Evolutionary conservation across 2,888 invertebrate genomes (phyloP), one percentile per base, ranked within the genome.

Genomic region (Rhynchonema sp.): DNA sequence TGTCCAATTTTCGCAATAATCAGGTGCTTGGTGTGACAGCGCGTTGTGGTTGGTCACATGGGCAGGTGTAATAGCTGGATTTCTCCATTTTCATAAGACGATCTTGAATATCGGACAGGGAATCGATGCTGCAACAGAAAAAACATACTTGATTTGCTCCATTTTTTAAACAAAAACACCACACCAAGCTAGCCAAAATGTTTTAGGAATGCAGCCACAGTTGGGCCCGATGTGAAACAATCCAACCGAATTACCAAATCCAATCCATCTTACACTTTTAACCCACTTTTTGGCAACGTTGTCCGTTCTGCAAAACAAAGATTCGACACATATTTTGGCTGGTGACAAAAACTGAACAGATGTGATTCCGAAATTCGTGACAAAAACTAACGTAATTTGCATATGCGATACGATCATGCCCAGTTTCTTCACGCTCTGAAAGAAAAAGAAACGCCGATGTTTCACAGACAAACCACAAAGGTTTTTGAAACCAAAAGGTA

Each of bases 361-460:
- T n/a, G n/a, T n/a, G n/a, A n/a, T n/a, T n/a, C n/a, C n/a, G n/a
- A n/a, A n/a, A n/a, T n/a, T 46, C 13, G 46, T 46, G 13, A 13
- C 13, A 13, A 17, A 13, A 46, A n/a, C n/a, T n/a, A n/a, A n/a
- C 54, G 54, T 27, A 13, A 54, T n/a, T 29, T 56, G 30, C 56
- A 56, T 30, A 23, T 56, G 56, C 30, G 56, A 56, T 23, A 56
- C 56, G 27, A 30, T 56, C 56, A 56, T n/a, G 30, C 23, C 2
- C 56, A 56, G 20, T 13, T 30, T 29, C 6, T 23, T 6, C 3
- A n/a, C 56, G 23, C 26, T 56, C 54, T 54, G 54, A 20, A 54
- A 27, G 6, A 13, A 38, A 38, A 38, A 38, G 20, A 20, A 38
- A 20, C 38, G 20, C n/a, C n/a, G n/a, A n/a, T n/a, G n/a, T n/a